phyloP scores from a whole-genome alignment of 2,797 vertebrate species.

The Steatocranus sp. region DNA sequence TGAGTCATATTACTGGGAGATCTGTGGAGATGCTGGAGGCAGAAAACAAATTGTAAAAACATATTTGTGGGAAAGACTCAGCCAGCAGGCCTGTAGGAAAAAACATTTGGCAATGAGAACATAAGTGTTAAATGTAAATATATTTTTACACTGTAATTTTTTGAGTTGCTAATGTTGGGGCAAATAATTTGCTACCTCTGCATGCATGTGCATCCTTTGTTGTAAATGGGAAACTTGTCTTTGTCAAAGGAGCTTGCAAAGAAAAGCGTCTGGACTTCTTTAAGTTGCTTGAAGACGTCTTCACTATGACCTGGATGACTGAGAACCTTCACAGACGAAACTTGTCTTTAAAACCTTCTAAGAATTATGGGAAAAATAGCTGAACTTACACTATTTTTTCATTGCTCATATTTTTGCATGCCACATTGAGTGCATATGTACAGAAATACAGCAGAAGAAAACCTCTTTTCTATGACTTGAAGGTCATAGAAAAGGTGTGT shows the following conservation, averaged over 20 bases:
- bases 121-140: background rate
- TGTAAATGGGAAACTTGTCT: background rate
- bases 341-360: background rate
- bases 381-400: constrained; percentile 8
- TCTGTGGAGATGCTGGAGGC: background rate
- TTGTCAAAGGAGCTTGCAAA: too few relatives aligned
- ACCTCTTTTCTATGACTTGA: background rate
- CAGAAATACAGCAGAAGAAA: background rate
- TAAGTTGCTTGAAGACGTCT: too few relatives aligned
- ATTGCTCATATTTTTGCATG: background rate
- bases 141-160: background rate
- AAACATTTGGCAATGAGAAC: background rate
- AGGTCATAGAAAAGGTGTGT: background rate
- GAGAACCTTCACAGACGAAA: too few relatives aligned
- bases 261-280: too few relatives aligned
- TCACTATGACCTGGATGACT: too few relatives aligned
- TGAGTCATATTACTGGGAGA: background rate
- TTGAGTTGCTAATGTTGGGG: background rate
- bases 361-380: background rate
- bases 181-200: background rate
- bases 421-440: background rate
- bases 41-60: background rate
- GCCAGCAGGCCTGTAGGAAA: background rate
- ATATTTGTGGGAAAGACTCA: background rate
- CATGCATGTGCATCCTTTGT: background rate